phyloP scores from a whole-genome alignment of 2,797 vertebrate species.

The Psittacula derbiana region DNA sequence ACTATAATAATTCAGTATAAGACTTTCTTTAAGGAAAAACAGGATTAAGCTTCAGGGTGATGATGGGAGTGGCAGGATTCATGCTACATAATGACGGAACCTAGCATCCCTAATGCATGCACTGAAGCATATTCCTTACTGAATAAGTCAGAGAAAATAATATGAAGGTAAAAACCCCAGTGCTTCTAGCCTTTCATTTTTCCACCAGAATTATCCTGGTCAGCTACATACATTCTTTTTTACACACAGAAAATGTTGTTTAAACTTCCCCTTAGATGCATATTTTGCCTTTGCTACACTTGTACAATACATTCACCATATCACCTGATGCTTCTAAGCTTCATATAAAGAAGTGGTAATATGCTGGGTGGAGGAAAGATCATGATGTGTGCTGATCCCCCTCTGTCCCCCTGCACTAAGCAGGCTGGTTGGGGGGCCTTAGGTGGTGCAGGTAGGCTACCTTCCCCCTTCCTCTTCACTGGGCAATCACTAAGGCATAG shows the following conservation, averaged over 20 bases:
- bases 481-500: background rate
- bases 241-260: background rate
- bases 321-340: background rate
- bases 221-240: background rate
- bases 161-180: background rate
- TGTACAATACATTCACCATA: background rate
- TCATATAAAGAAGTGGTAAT: background rate
- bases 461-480: background rate
- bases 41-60: slow-evolving; percentile 29
- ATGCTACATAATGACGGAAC: slow-evolving; percentile 1
- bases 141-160: slow-evolving; percentile 44
- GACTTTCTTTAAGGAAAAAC: background rate
- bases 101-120: background rate
- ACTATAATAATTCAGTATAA: background rate
- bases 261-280: background rate
- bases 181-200: background rate
- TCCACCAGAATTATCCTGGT: background rate
- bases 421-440: fast-evolving
- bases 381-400: background rate
- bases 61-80: slow-evolving; percentile 35
- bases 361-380: background rate
- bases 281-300: background rate
- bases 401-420: fast-evolving
- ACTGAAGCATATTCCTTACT: slow-evolving; percentile 36
- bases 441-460: background rate